Evolutionary conservation across 1,140 invertebrate species (phyloP).

Genomic region (Drosophila mayri): DNA sequence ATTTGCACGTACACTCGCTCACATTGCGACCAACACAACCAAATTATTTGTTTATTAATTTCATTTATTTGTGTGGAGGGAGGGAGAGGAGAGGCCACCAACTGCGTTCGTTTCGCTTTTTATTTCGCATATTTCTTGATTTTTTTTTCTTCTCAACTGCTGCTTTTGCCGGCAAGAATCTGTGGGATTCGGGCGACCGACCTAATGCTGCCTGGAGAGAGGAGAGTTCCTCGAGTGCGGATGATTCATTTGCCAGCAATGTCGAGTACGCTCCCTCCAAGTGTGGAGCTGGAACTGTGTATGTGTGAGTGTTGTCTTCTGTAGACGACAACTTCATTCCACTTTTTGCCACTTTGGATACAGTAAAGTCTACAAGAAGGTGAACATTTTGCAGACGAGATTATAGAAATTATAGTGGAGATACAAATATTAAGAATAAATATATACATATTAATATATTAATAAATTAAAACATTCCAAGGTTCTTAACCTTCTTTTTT

Average conservation of each 20-base stretch:
- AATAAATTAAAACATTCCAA: too few relatives aligned
- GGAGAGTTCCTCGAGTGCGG: constrained; percentile 34
- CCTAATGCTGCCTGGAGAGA: constrained; percentile 26
- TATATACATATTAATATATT: background rate
- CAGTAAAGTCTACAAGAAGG: constrained; percentile 4
- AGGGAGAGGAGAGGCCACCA: constrained; percentile 48
- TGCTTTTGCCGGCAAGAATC: constrained; percentile 25
- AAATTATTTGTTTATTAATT: constrained; percentile 77
- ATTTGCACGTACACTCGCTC: constrained; percentile 47
- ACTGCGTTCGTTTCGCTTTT: constrained; percentile 49
- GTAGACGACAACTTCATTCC: constrained; percentile 34
- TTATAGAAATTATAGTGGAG: background rate
- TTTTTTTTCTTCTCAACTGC: background rate
- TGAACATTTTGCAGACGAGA: background rate
- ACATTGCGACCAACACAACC: constrained; percentile 10
- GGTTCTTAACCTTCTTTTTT: too few relatives aligned
- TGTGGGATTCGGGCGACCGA: constrained; percentile 19
- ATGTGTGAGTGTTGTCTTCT: constrained; percentile 27
- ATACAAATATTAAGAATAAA: background rate
- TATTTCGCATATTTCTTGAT: constrained; percentile 22
- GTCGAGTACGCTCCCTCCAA: constrained; percentile 21
- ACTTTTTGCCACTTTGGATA: constrained; percentile 13
- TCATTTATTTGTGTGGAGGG: constrained; percentile 31
- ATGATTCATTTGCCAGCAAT: constrained; percentile 44
- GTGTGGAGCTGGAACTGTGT: constrained; percentile 2